Percentiles rank a stretch among this genome's conserved stretches.
Conservation (phyloP, 2,888 invertebrate species). For the Tipula helvola region DNA sequence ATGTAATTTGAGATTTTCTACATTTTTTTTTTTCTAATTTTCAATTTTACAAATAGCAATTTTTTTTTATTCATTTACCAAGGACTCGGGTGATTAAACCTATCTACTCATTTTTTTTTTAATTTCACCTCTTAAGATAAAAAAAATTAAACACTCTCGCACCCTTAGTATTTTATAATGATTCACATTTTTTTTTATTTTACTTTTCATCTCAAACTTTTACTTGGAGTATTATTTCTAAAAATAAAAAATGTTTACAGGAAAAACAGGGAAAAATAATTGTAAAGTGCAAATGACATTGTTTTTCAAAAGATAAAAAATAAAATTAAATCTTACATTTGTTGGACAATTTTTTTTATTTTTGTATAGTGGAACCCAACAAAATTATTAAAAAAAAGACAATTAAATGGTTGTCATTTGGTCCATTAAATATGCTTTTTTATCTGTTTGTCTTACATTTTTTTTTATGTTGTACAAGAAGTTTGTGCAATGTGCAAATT, state of each 20-base stretch:
- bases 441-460: neutral
- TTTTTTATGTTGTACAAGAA: neutral
- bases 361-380: neutral
- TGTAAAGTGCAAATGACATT: conserved; percentile 13
- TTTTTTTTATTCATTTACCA: neutral
- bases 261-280: conserved; percentile 5
- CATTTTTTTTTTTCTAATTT: neutral
- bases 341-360: neutral
- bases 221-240: neutral
- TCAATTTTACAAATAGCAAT: conserved; percentile 5
- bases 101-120: conserved; percentile 5
- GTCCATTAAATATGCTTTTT: conserved; percentile 10
- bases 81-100: conserved; percentile 8
- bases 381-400: neutral
- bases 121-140: neutral
- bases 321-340: neutral
- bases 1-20: conserved; percentile 6
- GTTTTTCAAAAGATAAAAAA: conserved; percentile 9
- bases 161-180: neutral
- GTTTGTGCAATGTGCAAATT: neutral
- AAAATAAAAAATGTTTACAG: neutral
- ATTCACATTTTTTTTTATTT: conserved; percentile 4
- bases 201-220: neutral
- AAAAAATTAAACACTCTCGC: neutral
- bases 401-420: conserved; percentile 11